These are phyloP conservation scores for Ennomos quercinarius DNA, from an alignment of 2,888 invertebrate species.

Conservation along the genomic window DNA sequence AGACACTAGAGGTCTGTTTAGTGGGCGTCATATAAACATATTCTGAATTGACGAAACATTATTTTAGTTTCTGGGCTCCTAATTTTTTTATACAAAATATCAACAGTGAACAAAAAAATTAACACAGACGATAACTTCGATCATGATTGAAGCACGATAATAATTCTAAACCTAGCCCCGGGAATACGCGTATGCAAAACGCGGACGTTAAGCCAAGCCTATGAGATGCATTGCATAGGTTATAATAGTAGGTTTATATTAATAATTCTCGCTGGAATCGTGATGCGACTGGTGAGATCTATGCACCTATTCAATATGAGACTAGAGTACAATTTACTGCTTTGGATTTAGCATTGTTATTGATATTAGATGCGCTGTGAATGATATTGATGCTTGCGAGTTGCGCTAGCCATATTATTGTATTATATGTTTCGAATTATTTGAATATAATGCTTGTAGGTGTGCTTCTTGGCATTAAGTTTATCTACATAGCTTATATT, in stretches of 20 bases:
- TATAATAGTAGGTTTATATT: not conserved
- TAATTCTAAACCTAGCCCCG: no score
- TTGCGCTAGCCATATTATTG: slow-evolving; percentile 11
- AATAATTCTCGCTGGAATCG: slow-evolving; percentile 15
- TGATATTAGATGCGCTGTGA: slow-evolving; percentile 17
- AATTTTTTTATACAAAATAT: no score
- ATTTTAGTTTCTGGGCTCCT: no score
- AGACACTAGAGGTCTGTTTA: no score
- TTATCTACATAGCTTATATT: not conserved
- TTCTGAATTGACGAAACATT: no score
- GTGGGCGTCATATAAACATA: no score
- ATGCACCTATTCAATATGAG: slow-evolving; percentile 21
- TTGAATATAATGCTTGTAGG: slow-evolving; percentile 3
- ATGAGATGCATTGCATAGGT: no score
- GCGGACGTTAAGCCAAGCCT: slow-evolving; percentile 1
- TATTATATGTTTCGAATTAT: no score
- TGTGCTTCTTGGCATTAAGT: not conserved
- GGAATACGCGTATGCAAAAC: no score
- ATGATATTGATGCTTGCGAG: slow-evolving; percentile 9
- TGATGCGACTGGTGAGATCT: slow-evolving; percentile 17
- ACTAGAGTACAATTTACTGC: slow-evolving; percentile 22
- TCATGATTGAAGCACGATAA: no score
- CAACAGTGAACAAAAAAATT: no score
- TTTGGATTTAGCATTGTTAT: slow-evolving; percentile 17
- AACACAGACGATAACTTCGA: no score